Percentiles rank a stretch among this genome's conserved stretches.
Evolutionary conservation across 2,797 vertebrate species (phyloP).

Genomic region (Cryptoblepharus egeriae): DNA sequence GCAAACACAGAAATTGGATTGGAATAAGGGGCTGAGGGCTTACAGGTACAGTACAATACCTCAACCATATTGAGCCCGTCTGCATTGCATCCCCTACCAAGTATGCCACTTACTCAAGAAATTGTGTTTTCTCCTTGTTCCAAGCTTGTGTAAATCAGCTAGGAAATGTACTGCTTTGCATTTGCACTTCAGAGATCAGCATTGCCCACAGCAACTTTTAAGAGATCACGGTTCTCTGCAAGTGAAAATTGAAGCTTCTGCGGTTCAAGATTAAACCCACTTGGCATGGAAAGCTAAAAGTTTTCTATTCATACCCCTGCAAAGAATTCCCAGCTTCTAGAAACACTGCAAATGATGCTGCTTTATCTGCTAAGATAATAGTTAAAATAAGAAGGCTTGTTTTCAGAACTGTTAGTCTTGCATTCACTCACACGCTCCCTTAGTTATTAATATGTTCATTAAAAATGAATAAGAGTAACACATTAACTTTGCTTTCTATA

Average conservation of each 20-base stretch:
- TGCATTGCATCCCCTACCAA: too few relatives aligned
- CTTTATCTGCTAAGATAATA: conserved; percentile 39
- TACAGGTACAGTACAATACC: too few relatives aligned
- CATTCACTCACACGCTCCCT: not conserved
- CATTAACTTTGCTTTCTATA: conserved; percentile 7
- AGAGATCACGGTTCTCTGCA: not conserved
- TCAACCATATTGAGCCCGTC: too few relatives aligned
- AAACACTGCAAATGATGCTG: conserved; percentile 17
- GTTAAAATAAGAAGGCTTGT: conserved; percentile 5
- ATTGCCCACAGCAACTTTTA: not conserved
- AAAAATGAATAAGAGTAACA: not conserved
- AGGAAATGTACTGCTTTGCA: not conserved
- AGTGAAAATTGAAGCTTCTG: conserved; percentile 16
- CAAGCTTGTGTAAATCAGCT: not conserved
- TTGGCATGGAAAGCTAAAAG: conserved; percentile 12
- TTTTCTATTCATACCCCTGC: conserved; percentile 22
- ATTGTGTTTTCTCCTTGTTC: not conserved
- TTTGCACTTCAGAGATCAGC: not conserved
- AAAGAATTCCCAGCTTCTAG: conserved; percentile 18
- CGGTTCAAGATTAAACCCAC: conserved; percentile 21
- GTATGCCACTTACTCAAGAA: too few relatives aligned
- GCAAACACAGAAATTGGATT: too few relatives aligned
- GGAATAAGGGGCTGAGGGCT: too few relatives aligned
- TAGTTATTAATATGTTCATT: not conserved
- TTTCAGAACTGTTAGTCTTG: conserved; percentile 18